A percentile compares a stretch with the other conserved stretches of the same genome.
Evolutionary conservation across 2,113 vertebrate genomes (phyloP).

Genomic region (Gymnocephalus cernua): DNA sequence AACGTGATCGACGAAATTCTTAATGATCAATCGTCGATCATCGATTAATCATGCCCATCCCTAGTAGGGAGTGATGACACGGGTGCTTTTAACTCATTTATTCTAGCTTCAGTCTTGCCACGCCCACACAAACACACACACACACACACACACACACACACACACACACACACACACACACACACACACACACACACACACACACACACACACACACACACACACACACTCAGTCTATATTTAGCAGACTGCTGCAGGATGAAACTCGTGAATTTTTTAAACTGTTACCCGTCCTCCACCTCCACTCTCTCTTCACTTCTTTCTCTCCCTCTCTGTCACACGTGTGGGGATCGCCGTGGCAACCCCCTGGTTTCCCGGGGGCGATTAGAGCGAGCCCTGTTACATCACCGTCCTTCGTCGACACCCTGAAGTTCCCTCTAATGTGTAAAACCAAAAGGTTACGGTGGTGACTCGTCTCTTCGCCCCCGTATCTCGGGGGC

Average conservation of each 20-base stretch:
- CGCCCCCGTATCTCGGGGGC: background rate
- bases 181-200: background rate
- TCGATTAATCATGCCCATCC: no score
- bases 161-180: no score
- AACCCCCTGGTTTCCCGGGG: slow-evolving; percentile 39
- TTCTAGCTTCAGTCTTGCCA: no score
- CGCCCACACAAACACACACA: no score
- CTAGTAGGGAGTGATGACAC: no score
- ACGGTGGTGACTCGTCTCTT: background rate
- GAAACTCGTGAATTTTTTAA: slow-evolving; percentile 74
- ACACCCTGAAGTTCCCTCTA: background rate
- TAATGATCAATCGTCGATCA: no score
- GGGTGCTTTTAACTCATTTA: no score
- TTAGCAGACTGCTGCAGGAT: slow-evolving; percentile 54
- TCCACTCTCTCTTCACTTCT: background rate
- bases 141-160: no score
- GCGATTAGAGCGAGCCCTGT: slow-evolving; percentile 4
- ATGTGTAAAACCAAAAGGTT: background rate
- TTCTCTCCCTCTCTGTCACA: background rate
- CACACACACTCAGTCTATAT: slow-evolving; percentile 44
- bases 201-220: background rate
- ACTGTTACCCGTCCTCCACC: slow-evolving; percentile 44
- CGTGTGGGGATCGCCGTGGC: slow-evolving; percentile 49
- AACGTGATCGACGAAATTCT: no score
- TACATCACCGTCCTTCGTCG: slow-evolving; percentile 32